Percentiles rank a stretch among this genome's conserved stretches.
These are phyloP conservation scores for Phalacrocorax aristotelis DNA, from an alignment of 2,113 vertebrate species.

Conservation along the genomic window DNA sequence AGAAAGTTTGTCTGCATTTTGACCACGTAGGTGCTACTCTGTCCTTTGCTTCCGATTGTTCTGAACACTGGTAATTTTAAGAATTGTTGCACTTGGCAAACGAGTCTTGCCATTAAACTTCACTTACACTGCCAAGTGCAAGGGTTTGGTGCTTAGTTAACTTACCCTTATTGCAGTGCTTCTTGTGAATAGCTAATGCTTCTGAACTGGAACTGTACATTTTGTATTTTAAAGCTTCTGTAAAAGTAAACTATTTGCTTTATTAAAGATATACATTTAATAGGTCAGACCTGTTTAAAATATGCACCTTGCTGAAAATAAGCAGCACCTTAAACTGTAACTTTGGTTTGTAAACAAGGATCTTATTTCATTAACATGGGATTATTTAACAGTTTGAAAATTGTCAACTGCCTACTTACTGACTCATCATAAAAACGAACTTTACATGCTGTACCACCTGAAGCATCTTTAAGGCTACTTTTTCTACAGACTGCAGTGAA, in stretches of 20 bases:
- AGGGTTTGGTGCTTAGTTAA: conserved; percentile 71
- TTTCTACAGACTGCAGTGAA: not conserved
- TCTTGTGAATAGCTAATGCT: conserved; percentile 77
- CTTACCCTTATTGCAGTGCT: conserved; percentile 74
- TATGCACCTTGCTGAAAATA: conserved; percentile 54
- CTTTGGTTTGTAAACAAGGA: conserved; percentile 42
- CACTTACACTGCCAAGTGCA: conserved; percentile 67
- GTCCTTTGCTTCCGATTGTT: conserved; percentile 72
- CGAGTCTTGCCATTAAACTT: conserved; percentile 68
- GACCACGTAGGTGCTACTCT: conserved; percentile 75
- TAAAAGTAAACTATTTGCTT: conserved; percentile 83
- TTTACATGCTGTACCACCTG: not conserved
- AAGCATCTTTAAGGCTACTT: not conserved
- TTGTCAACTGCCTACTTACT: conserved; percentile 60
- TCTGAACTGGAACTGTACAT: conserved; percentile 84
- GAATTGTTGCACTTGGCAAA: conserved; percentile 75
- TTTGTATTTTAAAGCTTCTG: conserved; percentile 87
- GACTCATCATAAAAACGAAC: not conserved
- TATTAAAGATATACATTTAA: conserved; percentile 85
- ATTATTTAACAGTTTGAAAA: conserved; percentile 49
- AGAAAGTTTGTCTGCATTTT: conserved; percentile 56
- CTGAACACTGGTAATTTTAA: conserved; percentile 75
- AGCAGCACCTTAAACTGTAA: conserved; percentile 53
- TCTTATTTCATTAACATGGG: conserved; percentile 39
- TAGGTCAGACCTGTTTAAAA: conserved; percentile 73